phyloP scores from a whole-genome alignment of 2,113 vertebrate species.

The Callorhinus ursinus region DNA sequence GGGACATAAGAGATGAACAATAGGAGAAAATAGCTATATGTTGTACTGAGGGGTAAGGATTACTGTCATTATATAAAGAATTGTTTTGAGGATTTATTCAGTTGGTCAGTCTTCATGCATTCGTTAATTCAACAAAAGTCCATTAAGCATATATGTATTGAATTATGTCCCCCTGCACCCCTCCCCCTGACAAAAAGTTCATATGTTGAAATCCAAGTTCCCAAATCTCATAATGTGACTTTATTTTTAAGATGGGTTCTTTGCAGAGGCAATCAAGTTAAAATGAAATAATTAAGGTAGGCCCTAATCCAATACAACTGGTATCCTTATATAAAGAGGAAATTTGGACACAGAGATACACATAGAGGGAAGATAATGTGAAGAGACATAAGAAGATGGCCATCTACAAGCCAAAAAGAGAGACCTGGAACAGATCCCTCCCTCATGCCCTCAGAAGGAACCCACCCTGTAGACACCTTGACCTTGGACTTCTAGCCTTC shows the following conservation, averaged over 20 bases:
- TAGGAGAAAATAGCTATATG: background rate
- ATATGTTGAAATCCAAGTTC: background rate
- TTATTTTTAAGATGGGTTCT: background rate
- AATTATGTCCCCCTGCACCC: background rate
- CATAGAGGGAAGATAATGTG: background rate
- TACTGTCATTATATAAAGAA: background rate
- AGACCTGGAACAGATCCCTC: background rate
- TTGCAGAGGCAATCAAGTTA: background rate
- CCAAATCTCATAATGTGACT: background rate
- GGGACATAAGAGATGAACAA: background rate
- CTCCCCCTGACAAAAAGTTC: background rate
- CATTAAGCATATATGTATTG: background rate
- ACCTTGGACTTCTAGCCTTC: background rate
- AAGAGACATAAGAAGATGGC: background rate
- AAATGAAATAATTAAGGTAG: background rate
- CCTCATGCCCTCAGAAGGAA: background rate
- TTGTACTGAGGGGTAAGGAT: background rate
- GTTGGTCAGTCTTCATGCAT: background rate
- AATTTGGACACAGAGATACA: background rate
- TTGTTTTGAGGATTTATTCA: background rate
- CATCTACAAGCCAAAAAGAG: background rate
- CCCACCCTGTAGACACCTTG: background rate
- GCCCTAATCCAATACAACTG: background rate
- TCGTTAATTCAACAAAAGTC: background rate
- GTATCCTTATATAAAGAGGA: background rate